These are phyloP conservation scores for Hydrozoanthus gracilis DNA, from an alignment of 92 coral and sea anemone species.

Conservation along the genomic window DNA sequence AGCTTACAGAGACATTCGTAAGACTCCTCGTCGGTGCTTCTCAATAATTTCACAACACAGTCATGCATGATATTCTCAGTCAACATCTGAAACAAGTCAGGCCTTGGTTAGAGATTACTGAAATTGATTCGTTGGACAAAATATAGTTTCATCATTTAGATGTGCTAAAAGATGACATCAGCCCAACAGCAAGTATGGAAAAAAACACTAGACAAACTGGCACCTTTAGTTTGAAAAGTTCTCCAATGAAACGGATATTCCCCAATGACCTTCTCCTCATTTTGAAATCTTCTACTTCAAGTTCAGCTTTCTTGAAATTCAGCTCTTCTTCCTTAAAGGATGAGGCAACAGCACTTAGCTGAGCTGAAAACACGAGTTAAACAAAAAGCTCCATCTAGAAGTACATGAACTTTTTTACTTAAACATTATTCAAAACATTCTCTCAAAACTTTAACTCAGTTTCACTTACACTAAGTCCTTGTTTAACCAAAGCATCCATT, in stretches of 20 bases:
- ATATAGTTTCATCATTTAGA: no score
- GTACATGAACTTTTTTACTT: no score
- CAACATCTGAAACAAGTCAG: constrained; percentile 66
- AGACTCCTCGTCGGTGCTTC: constrained; percentile 92
- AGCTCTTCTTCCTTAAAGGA: constrained; percentile 72
- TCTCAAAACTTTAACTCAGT: background rate
- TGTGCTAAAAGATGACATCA: no score
- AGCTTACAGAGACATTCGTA: constrained; percentile 92
- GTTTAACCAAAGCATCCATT: constrained; percentile 60
- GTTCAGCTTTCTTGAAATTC: constrained; percentile 72
- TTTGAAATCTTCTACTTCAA: constrained; percentile 58
- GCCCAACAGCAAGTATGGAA: background rate
- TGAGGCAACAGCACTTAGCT: background rate
- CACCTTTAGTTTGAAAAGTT: constrained; percentile 93
- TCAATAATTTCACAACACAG: constrained; percentile 89
- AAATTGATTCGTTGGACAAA: no score
- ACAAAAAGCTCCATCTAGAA: no score
- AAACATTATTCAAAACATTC: background rate
- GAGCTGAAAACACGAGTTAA: background rate
- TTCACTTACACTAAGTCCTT: constrained; percentile 78
- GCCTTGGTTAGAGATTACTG: no score
- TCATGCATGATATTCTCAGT: constrained; percentile 98
- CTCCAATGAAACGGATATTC: constrained; percentile 95
- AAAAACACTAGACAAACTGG: background rate
- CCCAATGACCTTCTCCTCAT: constrained; percentile 87